These are phyloP conservation scores for Momotus momota DNA, from an alignment of 2,797 vertebrate genomes.

Conservation along the genomic window DNA sequence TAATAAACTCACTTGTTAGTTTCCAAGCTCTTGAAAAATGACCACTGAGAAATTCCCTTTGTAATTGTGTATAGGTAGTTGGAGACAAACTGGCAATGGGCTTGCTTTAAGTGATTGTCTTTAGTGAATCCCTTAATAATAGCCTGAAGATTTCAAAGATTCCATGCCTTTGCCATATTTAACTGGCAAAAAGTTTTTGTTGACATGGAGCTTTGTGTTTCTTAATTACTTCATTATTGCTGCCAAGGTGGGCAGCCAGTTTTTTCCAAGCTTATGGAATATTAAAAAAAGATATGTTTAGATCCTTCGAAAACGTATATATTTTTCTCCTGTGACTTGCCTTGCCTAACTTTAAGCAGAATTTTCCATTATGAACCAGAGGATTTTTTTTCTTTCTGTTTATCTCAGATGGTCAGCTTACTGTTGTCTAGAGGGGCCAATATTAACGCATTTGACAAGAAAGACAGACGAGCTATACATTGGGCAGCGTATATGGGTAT, in stretches of 20 bases:
- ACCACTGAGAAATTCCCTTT: not conserved
- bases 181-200: not conserved
- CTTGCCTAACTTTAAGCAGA: not conserved
- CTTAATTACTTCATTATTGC: not conserved
- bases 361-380: not conserved
- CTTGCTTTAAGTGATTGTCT: not conserved
- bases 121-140: not conserved
- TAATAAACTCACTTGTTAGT: not conserved
- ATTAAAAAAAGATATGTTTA: not conserved
- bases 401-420: slow-evolving; percentile 93
- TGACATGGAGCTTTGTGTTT: not conserved
- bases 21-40: not conserved
- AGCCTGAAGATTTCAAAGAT: not conserved
- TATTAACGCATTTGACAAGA: slow-evolving; percentile 99
- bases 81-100: not conserved
- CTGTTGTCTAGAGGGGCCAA: slow-evolving; percentile 97
- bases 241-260: not conserved
- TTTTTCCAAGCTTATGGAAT: not conserved
- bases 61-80: not conserved
- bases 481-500: slow-evolving; percentile 99
- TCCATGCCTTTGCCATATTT: not conserved
- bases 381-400: slow-evolving; percentile 4
- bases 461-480: slow-evolving; percentile 97
- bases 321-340: not conserved
- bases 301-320: not conserved